phyloP scores from a whole-genome alignment of 2,113 vertebrate genomes.

The Bettongia penicillata region DNA sequence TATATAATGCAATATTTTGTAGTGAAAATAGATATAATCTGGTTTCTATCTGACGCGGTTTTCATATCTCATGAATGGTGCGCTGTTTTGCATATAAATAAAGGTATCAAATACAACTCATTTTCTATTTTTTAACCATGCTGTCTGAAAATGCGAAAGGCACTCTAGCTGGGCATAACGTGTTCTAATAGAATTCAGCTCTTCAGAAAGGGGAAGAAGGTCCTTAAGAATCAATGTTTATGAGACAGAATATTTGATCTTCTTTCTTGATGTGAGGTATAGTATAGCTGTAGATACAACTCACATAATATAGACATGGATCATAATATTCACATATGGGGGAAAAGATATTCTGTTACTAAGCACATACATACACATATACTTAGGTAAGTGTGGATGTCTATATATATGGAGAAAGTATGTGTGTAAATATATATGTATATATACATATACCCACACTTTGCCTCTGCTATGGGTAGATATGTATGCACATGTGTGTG shows the following conservation, averaged over 20 bases:
- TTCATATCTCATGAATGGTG: conserved; percentile 95
- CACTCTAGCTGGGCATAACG: conserved; percentile 18
- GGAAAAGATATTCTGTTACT: not conserved
- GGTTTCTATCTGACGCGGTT: conserved; percentile 96
- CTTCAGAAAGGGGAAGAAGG: conserved; percentile 35
- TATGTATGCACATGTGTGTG: not conserved
- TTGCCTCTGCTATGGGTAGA: not conserved
- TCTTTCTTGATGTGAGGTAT: conserved; percentile 13
- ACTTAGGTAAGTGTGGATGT: not conserved
- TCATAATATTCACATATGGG: not conserved
- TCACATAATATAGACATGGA: not conserved
- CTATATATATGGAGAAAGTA: not conserved
- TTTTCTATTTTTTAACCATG: conserved; percentile 81
- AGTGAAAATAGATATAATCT: conserved; percentile 95
- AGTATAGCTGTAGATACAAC: not conserved
- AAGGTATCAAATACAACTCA: conserved; percentile 87
- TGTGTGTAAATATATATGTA: not conserved
- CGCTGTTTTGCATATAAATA: conserved; percentile 95
- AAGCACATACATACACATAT: not conserved
- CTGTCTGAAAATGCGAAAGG: conserved; percentile 60
- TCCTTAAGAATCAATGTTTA: not conserved
- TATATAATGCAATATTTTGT: conserved; percentile 98
- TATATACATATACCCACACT: not conserved
- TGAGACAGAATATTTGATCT: not conserved
- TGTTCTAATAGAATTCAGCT: conserved; percentile 38